Base-by-base conservation (phyloP, 2,797 vertebrate species). In the Parauchenoglanis ngamensis region DNA sequence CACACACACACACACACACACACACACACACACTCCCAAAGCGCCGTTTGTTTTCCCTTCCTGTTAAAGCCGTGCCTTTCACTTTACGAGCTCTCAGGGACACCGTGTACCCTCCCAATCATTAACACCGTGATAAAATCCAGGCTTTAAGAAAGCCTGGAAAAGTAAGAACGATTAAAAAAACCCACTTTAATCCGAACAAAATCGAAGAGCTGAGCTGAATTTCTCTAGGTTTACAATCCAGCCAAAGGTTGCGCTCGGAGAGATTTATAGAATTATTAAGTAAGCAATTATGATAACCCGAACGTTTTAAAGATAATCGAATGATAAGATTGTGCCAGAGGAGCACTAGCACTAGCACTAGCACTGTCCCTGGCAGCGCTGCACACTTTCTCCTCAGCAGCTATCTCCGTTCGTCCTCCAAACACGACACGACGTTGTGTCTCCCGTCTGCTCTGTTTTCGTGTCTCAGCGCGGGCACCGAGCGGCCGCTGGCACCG, bases 241-340 rank as follows among this genome's bases (percentile, higher is more conserved):
- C 90, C 89, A 93, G 88, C 61, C 90, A 94, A 90, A 94, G 95
- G 95, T 94, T 94, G 92, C 90, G 92, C 87, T 89, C 85, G 90
- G 88, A 89, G 90, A 87, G 92, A 91, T 96, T 96, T 94, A 96
- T 93, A 94, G 95, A 96, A 96, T 97, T 96, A 97, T 96, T 97
- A 96, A 97, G 96, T 95, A 96, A 96, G 95, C 94, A 95, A 96
- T 96, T 96, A 95, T 94, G 96, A 97, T 94, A 94, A 96, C 91
- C 88, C 84, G 85, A 54, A 86, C 90, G 94, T 97, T 97, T 94
- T 94, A 95, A 96, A 96, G 94, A 95, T 94, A 96, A 96, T 96
- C 93, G 91, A 88, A 91, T 88, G 95, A 96, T 96, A 95, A 94
- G 89, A 89, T 92, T 94, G 85, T 93, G 92, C 91, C 89, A 90